Conservation (phyloP, 2,797 vertebrate genomes). For the Peromyscus melanophrys region DNA sequence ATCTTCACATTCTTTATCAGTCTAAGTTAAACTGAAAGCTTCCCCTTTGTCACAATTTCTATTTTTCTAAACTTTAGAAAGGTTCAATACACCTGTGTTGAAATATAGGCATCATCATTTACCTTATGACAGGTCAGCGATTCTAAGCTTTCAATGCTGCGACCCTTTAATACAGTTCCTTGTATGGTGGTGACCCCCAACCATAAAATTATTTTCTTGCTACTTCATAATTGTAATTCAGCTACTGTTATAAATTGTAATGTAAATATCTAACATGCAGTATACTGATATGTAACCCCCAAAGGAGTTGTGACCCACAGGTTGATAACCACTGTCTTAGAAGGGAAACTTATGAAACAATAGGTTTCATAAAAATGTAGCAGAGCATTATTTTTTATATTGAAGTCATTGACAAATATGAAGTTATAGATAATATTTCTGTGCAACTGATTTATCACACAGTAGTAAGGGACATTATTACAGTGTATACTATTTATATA, state of each 20-base stretch:
- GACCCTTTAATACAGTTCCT: not conserved
- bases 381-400: constrained; percentile 4
- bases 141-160: not conserved
- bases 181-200: not conserved
- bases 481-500: not conserved
- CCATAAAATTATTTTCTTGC: not conserved
- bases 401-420: not conserved
- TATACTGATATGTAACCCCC: not conserved
- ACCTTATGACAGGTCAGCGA: not conserved
- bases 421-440: not conserved
- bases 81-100: not conserved
- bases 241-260: not conserved
- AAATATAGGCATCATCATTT: not conserved
- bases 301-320: not conserved
- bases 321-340: not conserved
- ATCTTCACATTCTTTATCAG: not conserved
- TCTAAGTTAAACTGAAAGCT: constrained; percentile 13
- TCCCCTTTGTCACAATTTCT: not conserved
- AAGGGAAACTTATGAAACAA: not conserved
- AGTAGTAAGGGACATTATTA: not conserved
- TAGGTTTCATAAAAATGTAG: not conserved
- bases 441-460: not conserved
- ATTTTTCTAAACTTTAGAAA: constrained; percentile 11
- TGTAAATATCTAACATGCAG: not conserved
- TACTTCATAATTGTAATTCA: not conserved